Evolutionary conservation across 2,888 invertebrate genomes (phyloP).

Genomic region (Pyralis farinalis): DNA sequence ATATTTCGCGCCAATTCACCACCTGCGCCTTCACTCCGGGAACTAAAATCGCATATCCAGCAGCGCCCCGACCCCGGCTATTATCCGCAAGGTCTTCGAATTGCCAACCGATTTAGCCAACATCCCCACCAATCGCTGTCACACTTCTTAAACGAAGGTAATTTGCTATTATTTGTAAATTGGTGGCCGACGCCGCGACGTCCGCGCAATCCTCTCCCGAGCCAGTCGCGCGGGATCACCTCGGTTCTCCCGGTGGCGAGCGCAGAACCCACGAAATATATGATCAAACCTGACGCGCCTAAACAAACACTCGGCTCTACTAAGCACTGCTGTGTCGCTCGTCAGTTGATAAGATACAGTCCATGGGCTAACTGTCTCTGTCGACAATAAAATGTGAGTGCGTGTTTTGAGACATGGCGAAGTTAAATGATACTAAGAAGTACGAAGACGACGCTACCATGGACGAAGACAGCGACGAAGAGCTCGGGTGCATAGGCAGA

Average conservation of each 20-base stretch:
- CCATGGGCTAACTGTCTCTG: conserved; percentile 43
- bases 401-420: conserved; percentile 41
- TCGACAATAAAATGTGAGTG: conserved; percentile 47
- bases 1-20: conserved; percentile 45
- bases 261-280: conserved; percentile 27
- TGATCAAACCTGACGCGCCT: conserved; percentile 35
- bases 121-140: conserved; percentile 77
- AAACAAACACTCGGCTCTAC: conserved; percentile 58
- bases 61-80: conserved; percentile 60
- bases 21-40: conserved; percentile 44
- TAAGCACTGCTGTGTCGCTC: conserved; percentile 47
- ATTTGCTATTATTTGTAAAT: conserved; percentile 80
- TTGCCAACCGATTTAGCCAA: conserved; percentile 73
- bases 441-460: conserved; percentile 68
- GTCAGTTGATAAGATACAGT: conserved; percentile 74
- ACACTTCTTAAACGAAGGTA: conserved; percentile 80
- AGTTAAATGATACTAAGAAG: conserved; percentile 62
- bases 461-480: conserved; percentile 66
- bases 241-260: conserved; percentile 49
- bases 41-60: conserved; percentile 48
- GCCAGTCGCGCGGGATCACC: conserved; percentile 69
- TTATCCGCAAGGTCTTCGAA: conserved; percentile 75
- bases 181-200: conserved; percentile 62
- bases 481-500: conserved; percentile 61
- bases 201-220: conserved; percentile 55